Base-by-base conservation (phyloP, 2,797 vertebrate genomes). In the Ctenopoma kingsleyae region DNA sequence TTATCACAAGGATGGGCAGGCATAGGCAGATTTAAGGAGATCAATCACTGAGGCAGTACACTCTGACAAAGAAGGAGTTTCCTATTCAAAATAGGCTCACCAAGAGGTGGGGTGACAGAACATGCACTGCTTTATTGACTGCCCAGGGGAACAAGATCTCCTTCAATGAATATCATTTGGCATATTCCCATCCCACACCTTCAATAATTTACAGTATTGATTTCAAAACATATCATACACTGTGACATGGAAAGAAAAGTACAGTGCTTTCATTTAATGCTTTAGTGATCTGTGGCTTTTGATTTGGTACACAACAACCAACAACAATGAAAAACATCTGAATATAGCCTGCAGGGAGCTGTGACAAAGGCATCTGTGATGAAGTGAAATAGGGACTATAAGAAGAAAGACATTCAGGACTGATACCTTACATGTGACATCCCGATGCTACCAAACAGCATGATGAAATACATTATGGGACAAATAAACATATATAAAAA, bases 151-250 rank as follows among this genome's bases (percentile, higher is more conserved):
- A 89, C 79, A 79, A 30, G 78, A 86, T 90, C 91, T 73, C 76
- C 87, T 91, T 91, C 87, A 88, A 90, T 90, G 89, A 93, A 93
- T 92, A 91, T 92, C 81, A 92, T 94, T 92, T 90, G 90, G 87
- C 87, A 91, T 84, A 91, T 90, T 74, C 75, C 72, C 80, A 69
- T 74, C 84, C 78, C 59, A 73, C 41, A 51, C 71, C 71, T 86
- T 94, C 87, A 92, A 94, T 95, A 92, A 94, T 94, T 92, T 92
- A 92, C 82, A 90, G 82, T 93, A 92, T 92, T 90, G 92, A 93
- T 93, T 91, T 81, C 88, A 91, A 92, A 87, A 82, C 89, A 89
- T 89, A 83, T 84, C 86, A 85, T 85, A 85, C 71, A 82, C 88
- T 86, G 85, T 88, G 89, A 90, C 87, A 89, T 84, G 73, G 74